These are phyloP conservation scores for Hippocampus zosterae DNA, from an alignment of 2,113 vertebrate species.

Conservation along the genomic window DNA sequence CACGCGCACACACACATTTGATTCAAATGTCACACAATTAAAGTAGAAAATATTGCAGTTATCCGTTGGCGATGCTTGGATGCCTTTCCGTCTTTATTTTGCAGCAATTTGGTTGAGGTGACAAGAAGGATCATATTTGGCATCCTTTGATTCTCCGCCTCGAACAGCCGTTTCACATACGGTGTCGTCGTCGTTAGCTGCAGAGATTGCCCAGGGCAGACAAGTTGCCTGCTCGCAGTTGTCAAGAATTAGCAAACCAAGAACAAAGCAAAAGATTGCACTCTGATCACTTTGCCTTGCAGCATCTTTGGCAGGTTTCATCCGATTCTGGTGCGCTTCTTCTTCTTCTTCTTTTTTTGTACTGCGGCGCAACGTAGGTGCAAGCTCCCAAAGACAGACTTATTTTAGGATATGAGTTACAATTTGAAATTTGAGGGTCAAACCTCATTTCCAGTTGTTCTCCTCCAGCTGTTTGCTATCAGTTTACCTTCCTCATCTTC, in stretches of 20 bases:
- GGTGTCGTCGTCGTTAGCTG: background rate
- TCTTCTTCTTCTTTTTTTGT: background rate
- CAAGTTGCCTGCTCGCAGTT: conserved; percentile 9
- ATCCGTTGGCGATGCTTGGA: background rate
- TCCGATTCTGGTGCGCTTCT: conserved; percentile 8
- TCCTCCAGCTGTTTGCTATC: background rate
- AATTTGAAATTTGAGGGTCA: conserved; percentile 1
- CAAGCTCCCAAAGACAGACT: background rate
- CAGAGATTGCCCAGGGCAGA: conserved; percentile 18
- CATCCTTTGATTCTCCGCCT: background rate
- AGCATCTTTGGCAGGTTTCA: background rate
- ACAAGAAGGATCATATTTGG: background rate
- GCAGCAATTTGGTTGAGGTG: background rate
- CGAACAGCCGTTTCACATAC: background rate
- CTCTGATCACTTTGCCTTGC: conserved; percentile 2
- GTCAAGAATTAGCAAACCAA: conserved; percentile 19
- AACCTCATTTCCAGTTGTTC: background rate
- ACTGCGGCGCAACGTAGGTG: background rate
- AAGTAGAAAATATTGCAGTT: background rate
- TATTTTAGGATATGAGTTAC: background rate
- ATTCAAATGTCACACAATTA: background rate
- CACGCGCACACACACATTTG: too few species aligned
- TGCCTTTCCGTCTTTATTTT: background rate
- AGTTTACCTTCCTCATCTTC: background rate
- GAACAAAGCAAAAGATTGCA: conserved; percentile 8